A percentile compares a stretch with the other conserved stretches of the same genome.
Evolutionary conservation across 2,113 vertebrate species (phyloP).

Genomic region (Mus musculus): GRCm39 chr15:86169001-86169500

Average conservation of each 20-base stretch:
- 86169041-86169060: slow-evolving; percentile 65
- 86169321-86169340: not conserved
- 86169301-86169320: not conserved
- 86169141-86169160: not conserved
- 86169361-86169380: not conserved
- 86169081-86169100: slow-evolving; percentile 57
- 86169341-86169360: not conserved
- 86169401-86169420: not conserved
- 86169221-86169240: not conserved
- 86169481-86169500: not conserved
- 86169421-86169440: too few species aligned
- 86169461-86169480: not conserved
- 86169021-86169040: slow-evolving; percentile 81
- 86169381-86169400: not conserved
- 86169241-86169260: not conserved
- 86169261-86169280: not conserved
- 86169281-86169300: not conserved
- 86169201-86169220: not conserved
- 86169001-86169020: slow-evolving; percentile 53
- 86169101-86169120: slow-evolving; percentile 31
- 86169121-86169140: not conserved
- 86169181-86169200: not conserved
- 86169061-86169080: slow-evolving; percentile 78
- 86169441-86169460: not conserved
- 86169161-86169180: fast-evolving